Base-by-base conservation (phyloP, 2,888 invertebrate species). In the Meteorus colon region DNA sequence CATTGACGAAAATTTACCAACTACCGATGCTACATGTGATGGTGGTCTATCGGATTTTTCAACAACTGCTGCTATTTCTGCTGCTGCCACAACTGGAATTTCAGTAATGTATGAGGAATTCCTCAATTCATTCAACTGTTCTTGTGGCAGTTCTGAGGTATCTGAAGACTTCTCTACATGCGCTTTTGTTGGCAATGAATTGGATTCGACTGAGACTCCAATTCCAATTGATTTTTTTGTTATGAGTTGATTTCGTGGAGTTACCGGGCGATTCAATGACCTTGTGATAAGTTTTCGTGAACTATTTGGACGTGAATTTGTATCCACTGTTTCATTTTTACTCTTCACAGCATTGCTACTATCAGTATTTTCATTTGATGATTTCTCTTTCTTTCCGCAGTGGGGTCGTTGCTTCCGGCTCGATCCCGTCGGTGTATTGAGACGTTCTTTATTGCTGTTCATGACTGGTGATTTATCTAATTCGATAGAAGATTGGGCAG, bases 401-500 rank as follows among this genome's bases (percentile, higher is more conserved):
- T 63, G 34, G 27, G 70, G 10, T 72, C 72, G 8, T 31, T 76
- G 73, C 59, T 59, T 75, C 55, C 78, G 71, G n/a, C 51, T 59
- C 12, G 59, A 24, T n/a, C 31, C 51, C 2, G 51, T 66, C 0
- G 73, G 63, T 27, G 73, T 69, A 6, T 73, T 66, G 4, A 76
- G 34, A 8, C 73, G 75, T 8, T 79, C 79, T 2, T 74, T 78
- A 16, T 77, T 70, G 29, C 75, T 74, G 1, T 73, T 71, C 66
- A 78, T 27, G 34, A 80, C 79, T 3, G 78, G 77, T 2, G 78
- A 73, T 45, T 79, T 74, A 75, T 78, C 78, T 16, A 78, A 10
- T 24, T 80, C 79, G 12, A 51, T 37, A 5, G 55, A 68, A 1
- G 74, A 77, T 55, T 78, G 73, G 29, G 75, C 76, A 1, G 83